Base-by-base conservation (phyloP, 2,113 vertebrate species). In the Acrocephalus arundinaceus region DNA sequence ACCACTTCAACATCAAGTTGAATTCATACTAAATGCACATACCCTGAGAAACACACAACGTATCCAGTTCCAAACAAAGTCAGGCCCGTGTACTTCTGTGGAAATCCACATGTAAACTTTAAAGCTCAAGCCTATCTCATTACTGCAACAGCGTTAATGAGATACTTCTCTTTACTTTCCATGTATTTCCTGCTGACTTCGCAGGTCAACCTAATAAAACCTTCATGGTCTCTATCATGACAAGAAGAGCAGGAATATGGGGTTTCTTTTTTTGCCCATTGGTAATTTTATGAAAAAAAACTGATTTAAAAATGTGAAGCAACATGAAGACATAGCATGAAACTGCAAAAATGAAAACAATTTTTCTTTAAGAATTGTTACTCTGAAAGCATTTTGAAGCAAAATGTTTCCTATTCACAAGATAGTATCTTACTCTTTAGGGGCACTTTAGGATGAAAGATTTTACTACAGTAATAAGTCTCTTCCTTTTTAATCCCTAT, bases 221-320 rank as follows among this genome's bases (percentile, higher is more conserved):
- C 20, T 63, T 72, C 74, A 62, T 10, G 25, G n/a, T 59, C 33
- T 59, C 5, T 13, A 45, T 59, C 37, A 31, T 27, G 24, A 85
- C 19, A 85, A 5, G 6, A 62, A 46, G 10, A 71, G 17, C 8
- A n/a, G 22, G 15, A 77, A 66, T 10, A 63, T 10, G 8, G 3
- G 2, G 0, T 11, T 33, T 15, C 4, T 57, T 30, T 20, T 16
- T 63, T 28, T 11, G 1, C 7, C 33, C 48, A 65, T 15, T 14
- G 8, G 3, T 21, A 77, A 39, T 52, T 63, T 85, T 49, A 10
- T 51, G 23, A 51, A 62, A 77, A 41, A 23, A 18, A 23, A 18
- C 0, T 5, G 11, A 15, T 24, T 67, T 28, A 20, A 82, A 87
- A 87, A 72, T 3, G 5, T 25, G 17, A 92, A 84, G 43, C 5